Base-by-base conservation (phyloP, 30 jellyfish, hydroid and myxozoan genomes). In the Catostylus mosaicus region DNA sequence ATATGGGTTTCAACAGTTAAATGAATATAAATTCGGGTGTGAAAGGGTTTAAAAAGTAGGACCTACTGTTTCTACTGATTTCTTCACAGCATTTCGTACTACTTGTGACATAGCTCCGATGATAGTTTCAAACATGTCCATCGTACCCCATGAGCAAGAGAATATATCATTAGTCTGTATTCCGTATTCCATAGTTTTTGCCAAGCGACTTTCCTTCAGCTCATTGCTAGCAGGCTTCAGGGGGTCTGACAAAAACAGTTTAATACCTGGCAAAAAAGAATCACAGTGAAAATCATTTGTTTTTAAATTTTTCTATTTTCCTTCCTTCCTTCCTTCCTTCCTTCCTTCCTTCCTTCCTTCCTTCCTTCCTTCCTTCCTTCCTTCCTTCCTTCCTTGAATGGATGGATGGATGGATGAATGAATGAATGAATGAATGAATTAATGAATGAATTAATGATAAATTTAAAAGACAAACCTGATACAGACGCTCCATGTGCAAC, bases 401-500 rank as follows among this genome's bases (percentile, higher is more conserved):
- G 20, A 48, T 9, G 23, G 27, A 48, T 3, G 63, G 14, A n/a
- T n/a, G n/a, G n/a, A n/a, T n/a, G n/a, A n/a, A n/a, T n/a, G n/a
- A n/a, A n/a, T n/a, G n/a, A n/a, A n/a, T n/a, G n/a, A n/a, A n/a
- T n/a, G n/a, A n/a, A n/a, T n/a, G n/a, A n/a, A n/a, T n/a, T n/a
- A n/a, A n/a, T n/a, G n/a, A n/a, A n/a, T n/a, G n/a, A n/a, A n/a
- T n/a, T n/a, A n/a, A 2, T 16, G 23, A 48, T 2, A 6, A 48
- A 48, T 16, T 16, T 2, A 9, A 4, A 4, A 9, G 63, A 48
- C 88, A 5, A 14, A 78, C 89, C 89, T 24, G 89, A 62, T 3
- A 78, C 26, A 27, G 9, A n/a, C 7, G 89, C 89, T 29, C 24
- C 89, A 46, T 35, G 64, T 29, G 89, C 89, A 38, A 78, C 89